Evolutionary conservation across 2,113 vertebrate species (phyloP).

Genomic region (Apistogramma diplotaenia): DNA sequence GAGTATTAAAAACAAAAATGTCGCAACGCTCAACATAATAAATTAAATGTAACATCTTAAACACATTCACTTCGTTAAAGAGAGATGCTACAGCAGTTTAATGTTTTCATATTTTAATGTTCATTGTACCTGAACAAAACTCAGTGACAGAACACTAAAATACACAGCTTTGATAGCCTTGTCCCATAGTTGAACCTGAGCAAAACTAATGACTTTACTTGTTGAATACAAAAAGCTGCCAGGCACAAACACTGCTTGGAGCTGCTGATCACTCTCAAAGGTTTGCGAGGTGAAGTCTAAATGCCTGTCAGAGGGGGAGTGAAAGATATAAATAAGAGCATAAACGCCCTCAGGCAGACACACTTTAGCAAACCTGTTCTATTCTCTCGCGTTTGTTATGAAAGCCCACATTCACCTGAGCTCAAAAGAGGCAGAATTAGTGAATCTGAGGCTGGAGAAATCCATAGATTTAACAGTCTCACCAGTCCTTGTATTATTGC

Average conservation of each 20-base stretch:
- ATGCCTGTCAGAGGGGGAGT: neutral
- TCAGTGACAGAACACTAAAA: neutral
- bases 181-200: neutral
- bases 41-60: neutral
- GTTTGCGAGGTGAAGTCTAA: neutral
- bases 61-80: neutral
- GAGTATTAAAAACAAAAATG: neutral
- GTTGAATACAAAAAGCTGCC: neutral
- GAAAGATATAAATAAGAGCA: conserved; percentile 19
- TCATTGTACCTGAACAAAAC: neutral
- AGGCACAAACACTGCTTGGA: neutral
- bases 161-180: neutral
- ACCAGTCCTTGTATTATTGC: neutral
- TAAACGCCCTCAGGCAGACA: neutral
- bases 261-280: conserved; percentile 1
- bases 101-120: neutral
- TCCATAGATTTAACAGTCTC: neutral
- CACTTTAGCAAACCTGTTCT: neutral
- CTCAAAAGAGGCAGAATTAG: neutral
- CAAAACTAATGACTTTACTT: neutral
- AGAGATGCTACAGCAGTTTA: rapidly evolving
- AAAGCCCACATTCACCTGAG: neutral
- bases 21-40: neutral
- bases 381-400: neutral
- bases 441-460: neutral